Evolutionary conservation across 2,888 invertebrate genomes (phyloP).

Genomic region (Acrobasis consociella): DNA sequence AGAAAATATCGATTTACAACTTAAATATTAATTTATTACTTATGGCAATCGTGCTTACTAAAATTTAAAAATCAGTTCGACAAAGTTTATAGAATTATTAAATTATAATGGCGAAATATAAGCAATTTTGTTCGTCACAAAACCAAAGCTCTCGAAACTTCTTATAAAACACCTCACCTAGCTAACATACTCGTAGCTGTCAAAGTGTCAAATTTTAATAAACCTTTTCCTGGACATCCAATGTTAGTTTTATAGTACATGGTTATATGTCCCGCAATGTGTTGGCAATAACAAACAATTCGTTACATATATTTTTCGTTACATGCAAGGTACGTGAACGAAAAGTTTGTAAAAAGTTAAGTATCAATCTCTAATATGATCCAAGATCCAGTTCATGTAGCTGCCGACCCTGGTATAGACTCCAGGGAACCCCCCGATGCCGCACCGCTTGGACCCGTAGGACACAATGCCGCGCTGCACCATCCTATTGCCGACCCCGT

Average conservation of each 20-base stretch:
- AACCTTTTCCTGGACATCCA: too few relatives aligned
- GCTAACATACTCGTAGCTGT: too few relatives aligned
- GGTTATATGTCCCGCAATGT: too few relatives aligned
- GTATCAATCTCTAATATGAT: slow-evolving; percentile 57
- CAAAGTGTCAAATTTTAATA: too few relatives aligned
- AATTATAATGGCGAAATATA: neutral
- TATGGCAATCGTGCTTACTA: neutral
- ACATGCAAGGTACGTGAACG: neutral
- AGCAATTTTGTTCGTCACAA: neutral
- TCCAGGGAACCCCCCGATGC: slow-evolving; percentile 77
- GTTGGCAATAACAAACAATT: too few relatives aligned
- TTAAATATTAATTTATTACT: neutral
- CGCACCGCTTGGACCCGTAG: slow-evolving; percentile 80
- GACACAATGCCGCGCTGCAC: slow-evolving; percentile 85
- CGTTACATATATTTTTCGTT: too few relatives aligned
- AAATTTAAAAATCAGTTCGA: neutral
- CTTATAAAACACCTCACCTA: neutral
- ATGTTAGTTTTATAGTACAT: too few relatives aligned
- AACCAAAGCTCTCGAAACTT: neutral
- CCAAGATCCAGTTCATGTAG: slow-evolving; percentile 84
- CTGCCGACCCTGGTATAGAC: slow-evolving; percentile 82
- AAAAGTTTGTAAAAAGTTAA: slow-evolving; percentile 6
- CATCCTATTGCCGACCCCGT: slow-evolving; percentile 63
- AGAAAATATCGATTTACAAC: neutral
- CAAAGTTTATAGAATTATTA: neutral